Base-by-base conservation (phyloP, 92 coral and sea anemone species). In the Chrysogorgia sp. region DNA sequence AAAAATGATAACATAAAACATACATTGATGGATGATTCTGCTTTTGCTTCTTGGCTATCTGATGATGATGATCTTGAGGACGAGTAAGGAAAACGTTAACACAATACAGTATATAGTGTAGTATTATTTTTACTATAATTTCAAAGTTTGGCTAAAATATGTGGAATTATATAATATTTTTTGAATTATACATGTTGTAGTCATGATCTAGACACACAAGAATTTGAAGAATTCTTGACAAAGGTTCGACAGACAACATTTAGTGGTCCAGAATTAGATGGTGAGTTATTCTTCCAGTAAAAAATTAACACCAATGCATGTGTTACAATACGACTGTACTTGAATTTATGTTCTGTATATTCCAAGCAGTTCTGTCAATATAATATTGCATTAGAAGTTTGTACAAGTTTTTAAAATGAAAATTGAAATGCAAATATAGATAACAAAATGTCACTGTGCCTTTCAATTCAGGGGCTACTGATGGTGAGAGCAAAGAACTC, bases 191-290 rank as follows among this genome's bases (percentile, higher is more conserved):
- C 53, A 2, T 2, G 10, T 68, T 49, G 45, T 70, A 94, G 98
- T 71, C 86, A 88, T 34, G 96, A 94, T 32, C 87, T 94, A 2
- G 98, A 94, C 63, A 91, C 91, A 19, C 96, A 94, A 32, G 97
- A 94, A 77, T 94, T 94, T 70, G 98, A 91, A 75, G 83, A 90
- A 10, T 91, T 94, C 64, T 87, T 94, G 33, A 94, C 87, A 64
- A 91, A 87, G 83, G 97, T 91, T 7, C 88, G 90, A 47, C 53
- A 47, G 53, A 47, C 53, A 7, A 7, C 53, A 47, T 47, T 47
- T 15, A 47, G 15, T 15, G n/a, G 53, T 47, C 53, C 53, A 47
- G 15, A 2, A 15, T n/a, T 15, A 6, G 2, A 47, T 47, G 53
- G 53, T 47, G 10, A 47, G 53, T 47, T 37, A 12, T 5, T 37